Evolutionary conservation across 1,140 invertebrate species (phyloP).

Genomic region (Stegodyphus dumicola): DNA sequence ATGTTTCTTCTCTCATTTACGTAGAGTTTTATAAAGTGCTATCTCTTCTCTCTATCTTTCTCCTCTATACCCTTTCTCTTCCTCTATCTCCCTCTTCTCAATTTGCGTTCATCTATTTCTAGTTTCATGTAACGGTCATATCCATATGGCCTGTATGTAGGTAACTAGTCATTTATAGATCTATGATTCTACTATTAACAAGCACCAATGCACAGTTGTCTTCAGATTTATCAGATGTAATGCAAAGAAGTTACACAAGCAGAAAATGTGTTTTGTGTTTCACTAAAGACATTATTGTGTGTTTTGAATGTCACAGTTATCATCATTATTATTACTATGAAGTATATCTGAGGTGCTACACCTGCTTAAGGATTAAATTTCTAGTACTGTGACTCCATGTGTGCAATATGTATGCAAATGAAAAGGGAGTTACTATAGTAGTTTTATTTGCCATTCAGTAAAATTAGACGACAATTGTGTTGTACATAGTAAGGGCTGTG

Average conservation of each 20-base stretch:
- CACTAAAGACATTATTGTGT: slow-evolving; percentile 31
- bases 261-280: slow-evolving; percentile 52
- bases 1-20: slow-evolving; percentile 21
- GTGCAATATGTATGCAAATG: slow-evolving; percentile 46
- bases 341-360: slow-evolving; percentile 47
- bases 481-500: slow-evolving; percentile 49
- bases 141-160: slow-evolving; percentile 40
- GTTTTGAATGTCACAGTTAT: slow-evolving; percentile 33
- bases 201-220: slow-evolving; percentile 57
- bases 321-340: slow-evolving; percentile 37
- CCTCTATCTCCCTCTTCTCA: slow-evolving; percentile 33
- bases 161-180: slow-evolving; percentile 34
- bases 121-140: slow-evolving; percentile 39
- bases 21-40: slow-evolving; percentile 25
- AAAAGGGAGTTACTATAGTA: slow-evolving; percentile 43
- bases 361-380: slow-evolving; percentile 40
- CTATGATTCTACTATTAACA: slow-evolving; percentile 53
- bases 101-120: slow-evolving; percentile 26
- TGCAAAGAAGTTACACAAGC: slow-evolving; percentile 44
- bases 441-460: slow-evolving; percentile 53
- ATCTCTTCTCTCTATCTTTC: slow-evolving; percentile 23
- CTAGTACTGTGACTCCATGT: slow-evolving; percentile 50
- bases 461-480: slow-evolving; percentile 60
- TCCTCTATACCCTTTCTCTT: slow-evolving; percentile 23
- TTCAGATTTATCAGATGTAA: slow-evolving; percentile 38